Evolutionary conservation across 2,888 invertebrate species (phyloP).

Genomic region (Hedya salicella): DNA sequence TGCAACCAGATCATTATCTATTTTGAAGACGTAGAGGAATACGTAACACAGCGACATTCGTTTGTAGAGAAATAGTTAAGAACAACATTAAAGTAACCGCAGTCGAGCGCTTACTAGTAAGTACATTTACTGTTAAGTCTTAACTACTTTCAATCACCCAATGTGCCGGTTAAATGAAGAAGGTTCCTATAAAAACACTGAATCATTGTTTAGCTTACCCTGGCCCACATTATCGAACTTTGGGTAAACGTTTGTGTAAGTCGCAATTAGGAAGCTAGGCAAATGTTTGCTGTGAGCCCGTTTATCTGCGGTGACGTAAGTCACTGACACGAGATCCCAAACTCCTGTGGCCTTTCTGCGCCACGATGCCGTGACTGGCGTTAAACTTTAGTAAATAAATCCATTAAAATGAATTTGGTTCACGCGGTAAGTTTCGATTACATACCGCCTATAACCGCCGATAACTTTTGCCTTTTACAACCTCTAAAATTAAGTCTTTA

Average conservation of each 20-base stretch:
- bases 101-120: background rate
- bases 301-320: slow-evolving; percentile 39
- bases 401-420: background rate
- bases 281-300: slow-evolving; percentile 37
- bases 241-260: slow-evolving; percentile 37
- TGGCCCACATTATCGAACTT: slow-evolving; percentile 38
- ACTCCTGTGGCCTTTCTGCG: slow-evolving; percentile 21
- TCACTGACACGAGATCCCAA: slow-evolving; percentile 26
- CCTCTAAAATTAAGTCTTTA: no score
- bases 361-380: background rate
- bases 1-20: background rate
- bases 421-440: background rate
- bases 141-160: background rate
- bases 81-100: background rate
- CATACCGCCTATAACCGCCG: no score
- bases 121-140: background rate
- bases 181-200: slow-evolving; percentile 14
- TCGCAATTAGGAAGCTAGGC: slow-evolving; percentile 37
- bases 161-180: slow-evolving; percentile 4
- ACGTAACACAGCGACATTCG: background rate
- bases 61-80: no score
- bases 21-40: background rate
- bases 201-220: slow-evolving; percentile 31
- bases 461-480: no score
- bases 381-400: background rate